phyloP scores from a whole-genome alignment of 2,888 invertebrate species.

The Raillietiella orientalis region DNA sequence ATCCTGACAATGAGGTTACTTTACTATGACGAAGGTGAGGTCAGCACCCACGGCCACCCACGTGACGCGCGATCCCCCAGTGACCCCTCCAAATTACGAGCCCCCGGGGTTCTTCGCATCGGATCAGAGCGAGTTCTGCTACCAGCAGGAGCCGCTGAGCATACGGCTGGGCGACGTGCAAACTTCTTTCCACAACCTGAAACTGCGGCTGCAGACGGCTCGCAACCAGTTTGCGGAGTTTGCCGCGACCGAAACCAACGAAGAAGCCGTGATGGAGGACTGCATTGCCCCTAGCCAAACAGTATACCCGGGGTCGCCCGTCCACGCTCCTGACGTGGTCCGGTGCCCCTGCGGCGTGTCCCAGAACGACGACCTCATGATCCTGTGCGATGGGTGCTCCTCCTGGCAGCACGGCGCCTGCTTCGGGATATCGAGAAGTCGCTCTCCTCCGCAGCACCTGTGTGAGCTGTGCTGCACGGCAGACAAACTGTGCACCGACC shows the following conservation, averaged over 20 bases:
- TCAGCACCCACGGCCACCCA: slow-evolving; percentile 7
- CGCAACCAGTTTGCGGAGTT: slow-evolving; percentile 3
- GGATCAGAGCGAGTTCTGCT: slow-evolving; percentile 10
- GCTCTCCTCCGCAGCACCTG: too few relatives aligned
- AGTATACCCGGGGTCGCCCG: too few relatives aligned
- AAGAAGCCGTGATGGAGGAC: too few relatives aligned
- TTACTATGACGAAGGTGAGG: slow-evolving; percentile 13
- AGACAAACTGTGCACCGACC: too few relatives aligned
- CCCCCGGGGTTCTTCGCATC: slow-evolving; percentile 14
- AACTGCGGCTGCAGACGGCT: slow-evolving; percentile 6
- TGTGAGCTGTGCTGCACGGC: too few relatives aligned
- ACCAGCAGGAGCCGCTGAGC: slow-evolving; percentile 12
- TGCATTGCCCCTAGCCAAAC: too few relatives aligned
- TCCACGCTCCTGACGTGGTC: too few relatives aligned
- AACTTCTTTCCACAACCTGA: slow-evolving; percentile 9
- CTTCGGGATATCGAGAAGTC: too few relatives aligned
- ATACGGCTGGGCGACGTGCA: slow-evolving; percentile 13
- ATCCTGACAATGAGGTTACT: slow-evolving; percentile 15
- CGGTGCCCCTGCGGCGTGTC: slow-evolving; percentile 7
- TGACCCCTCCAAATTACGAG: slow-evolving; percentile 14
- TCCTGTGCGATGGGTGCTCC: slow-evolving; percentile 12
- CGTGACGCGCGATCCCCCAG: slow-evolving; percentile 8
- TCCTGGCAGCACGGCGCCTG: slow-evolving; percentile 15
- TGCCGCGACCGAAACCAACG: too few relatives aligned
- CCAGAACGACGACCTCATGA: slow-evolving; percentile 14